phyloP scores from a whole-genome alignment of 2,113 vertebrate genomes.

The Galeopterus variegatus region DNA sequence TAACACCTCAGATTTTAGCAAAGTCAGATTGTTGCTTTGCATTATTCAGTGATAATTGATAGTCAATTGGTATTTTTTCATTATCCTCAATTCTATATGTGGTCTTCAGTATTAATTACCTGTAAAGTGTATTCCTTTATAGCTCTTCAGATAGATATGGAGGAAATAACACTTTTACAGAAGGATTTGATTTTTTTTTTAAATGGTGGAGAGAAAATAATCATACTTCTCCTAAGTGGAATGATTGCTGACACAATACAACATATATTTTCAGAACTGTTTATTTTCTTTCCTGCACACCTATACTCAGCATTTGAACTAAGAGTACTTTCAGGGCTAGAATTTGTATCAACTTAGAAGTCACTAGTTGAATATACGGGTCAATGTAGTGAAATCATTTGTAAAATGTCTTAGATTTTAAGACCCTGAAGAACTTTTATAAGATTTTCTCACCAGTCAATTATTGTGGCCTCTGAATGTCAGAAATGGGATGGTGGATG shows the following conservation, averaged over 20 bases:
- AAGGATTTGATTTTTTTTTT: constrained; percentile 7
- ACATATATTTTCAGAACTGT: constrained; percentile 74
- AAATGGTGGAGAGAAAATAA: not conserved
- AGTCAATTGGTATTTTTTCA: constrained; percentile 26
- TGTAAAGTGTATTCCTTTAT: constrained; percentile 53
- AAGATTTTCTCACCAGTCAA: constrained; percentile 65
- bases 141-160: not conserved
- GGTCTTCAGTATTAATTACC: constrained; percentile 49
- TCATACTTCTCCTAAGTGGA: constrained; percentile 42
- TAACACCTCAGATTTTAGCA: constrained; percentile 40
- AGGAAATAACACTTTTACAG: constrained; percentile 69
- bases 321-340: constrained; percentile 39
- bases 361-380: constrained; percentile 50
- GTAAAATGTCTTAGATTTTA: constrained; percentile 50
- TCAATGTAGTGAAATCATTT: constrained; percentile 64
- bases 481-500: not conserved
- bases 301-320: constrained; percentile 31
- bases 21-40: constrained; percentile 2
- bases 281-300: constrained; percentile 39
- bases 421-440: constrained; percentile 25
- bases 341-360: constrained; percentile 50
- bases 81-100: not conserved
- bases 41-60: constrained; percentile 70
- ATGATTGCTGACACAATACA: constrained; percentile 39
- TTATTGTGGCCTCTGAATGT: constrained; percentile 14